Base-by-base conservation (phyloP, 2,113 vertebrate genomes). In the Irena cyanogastra region DNA sequence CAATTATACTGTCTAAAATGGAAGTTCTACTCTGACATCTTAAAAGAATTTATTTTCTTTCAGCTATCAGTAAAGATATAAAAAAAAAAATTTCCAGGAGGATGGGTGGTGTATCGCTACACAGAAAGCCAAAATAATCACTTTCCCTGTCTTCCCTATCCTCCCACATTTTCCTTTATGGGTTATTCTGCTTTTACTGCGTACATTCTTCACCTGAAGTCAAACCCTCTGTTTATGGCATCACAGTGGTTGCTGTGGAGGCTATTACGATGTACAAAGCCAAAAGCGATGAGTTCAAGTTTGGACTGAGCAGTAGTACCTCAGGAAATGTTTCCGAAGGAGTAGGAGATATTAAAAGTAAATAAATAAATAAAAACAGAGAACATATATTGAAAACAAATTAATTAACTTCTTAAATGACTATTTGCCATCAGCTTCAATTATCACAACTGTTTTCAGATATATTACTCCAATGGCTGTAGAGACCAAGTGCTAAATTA, bases 181-280 rank as follows among this genome's bases (percentile, higher is more conserved):
- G 7, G 11, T 83, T 93, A 94, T 90, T 87, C 66, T 82, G 69
- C 39, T 87, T 94, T 94, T 89, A 89, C 87, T 92, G 83, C 81
- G 83, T 87, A 82, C 87, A 95, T 94, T 95, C 89, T 93, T 93
- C 93, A 96, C 94, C 94, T 96, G 91, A 91, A 97, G 69, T 89
- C 69, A 94, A 94, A 79, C 28, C 9, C 65, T 89, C 94, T 95
- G 94, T 89, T 96, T 93, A 95, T 84, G 74, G 81, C 74, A 93
- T 93, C 91, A 87, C 83, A 89, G 61, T 45, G 69, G 83, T 91
- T 96, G 91, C 95, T 60, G 87, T 82, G 91, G 91, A 93, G 87
- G 77, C 39, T 78, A 91, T 89, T 94, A 94, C 1, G 0, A 84
- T 28, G 31, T 41, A 72, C 35, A 89, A 87, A 93, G 94, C 93